Evolutionary conservation across 1,140 invertebrate species (phyloP), one percentile per base, ranked within the genome.

Genomic region (Cheumatopsyche charites): DNA sequence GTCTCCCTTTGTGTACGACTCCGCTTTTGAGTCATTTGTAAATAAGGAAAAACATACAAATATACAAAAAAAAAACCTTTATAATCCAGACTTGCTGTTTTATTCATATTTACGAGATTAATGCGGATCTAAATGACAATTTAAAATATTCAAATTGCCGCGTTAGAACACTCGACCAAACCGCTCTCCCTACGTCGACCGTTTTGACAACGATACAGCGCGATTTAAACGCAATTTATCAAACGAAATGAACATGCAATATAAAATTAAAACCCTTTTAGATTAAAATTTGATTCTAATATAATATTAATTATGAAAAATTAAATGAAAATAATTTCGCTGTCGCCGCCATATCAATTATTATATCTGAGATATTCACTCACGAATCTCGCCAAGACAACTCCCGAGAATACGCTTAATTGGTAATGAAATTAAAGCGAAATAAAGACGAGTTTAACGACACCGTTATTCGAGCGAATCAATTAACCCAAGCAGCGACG

Each of bases 21-120:
- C 29, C 29, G 3, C 9, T 36, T 36, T 36, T 9, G 29, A 3
- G 29, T 36, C 29, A 36, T 36, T 36, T 36, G 29, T 4, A 36
- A 36, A 36, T 36, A 36, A 36, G 29, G 29, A 36, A 36, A 36
- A 36, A 36, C 3, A 4, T 19, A 17, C 15, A 15, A 17, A 17
- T 7, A 13, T 1, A 3, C 15, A 17, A 15, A 17, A 52, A 52
- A 52, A 52, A 52, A 52, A 52, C 29, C 6, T 52, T 19, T 6
- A 15, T 7, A 17, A 52, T 52, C 47, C 47, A 19, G 19, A 13
- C 13, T 15, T 52, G 6, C 19, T 52, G 47, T 52, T 52, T 52
- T 52, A 52, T 52, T 52, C 47, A 52, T 52, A 52, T 52, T 52
- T 52, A 17, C 47, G 47, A 52, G 47, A 52, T 52, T 52, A 52